Evolutionary conservation across 1,140 invertebrate genomes (phyloP).

Genomic region (Zaprionus camerounensis): DNA sequence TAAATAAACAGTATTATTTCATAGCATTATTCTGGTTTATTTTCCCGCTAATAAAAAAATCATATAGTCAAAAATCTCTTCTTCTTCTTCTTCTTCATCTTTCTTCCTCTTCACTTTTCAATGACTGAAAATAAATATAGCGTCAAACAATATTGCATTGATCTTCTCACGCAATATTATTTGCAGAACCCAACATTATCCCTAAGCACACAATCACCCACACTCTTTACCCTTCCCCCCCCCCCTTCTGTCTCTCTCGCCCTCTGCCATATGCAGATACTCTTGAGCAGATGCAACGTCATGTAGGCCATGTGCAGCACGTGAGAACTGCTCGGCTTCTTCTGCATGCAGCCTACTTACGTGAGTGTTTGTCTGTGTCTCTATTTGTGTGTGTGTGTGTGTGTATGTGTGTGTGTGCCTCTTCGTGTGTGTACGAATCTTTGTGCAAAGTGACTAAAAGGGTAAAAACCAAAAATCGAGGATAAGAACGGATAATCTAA

Average conservation of each 20-base stretch:
- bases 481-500: conserved; percentile 83
- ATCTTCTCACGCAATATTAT: background rate
- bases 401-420: conserved; percentile 12
- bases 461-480: conserved; percentile 76
- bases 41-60: too few species aligned
- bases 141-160: background rate
- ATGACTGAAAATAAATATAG: too few species aligned
- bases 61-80: too few species aligned
- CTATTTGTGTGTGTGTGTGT: conserved; percentile 17
- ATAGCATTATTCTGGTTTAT: too few species aligned
- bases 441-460: conserved; percentile 62
- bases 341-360: conserved; percentile 11
- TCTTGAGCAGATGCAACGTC: conserved; percentile 57
- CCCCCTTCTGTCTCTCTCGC: background rate
- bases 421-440: conserved; percentile 20
- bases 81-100: too few species aligned
- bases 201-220: background rate
- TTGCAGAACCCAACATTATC: background rate
- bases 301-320: conserved; percentile 70
- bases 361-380: background rate
- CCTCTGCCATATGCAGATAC: background rate
- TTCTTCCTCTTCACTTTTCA: too few species aligned
- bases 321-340: conserved; percentile 41
- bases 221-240: background rate
- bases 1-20: too few species aligned